phyloP scores from a whole-genome alignment of 2,113 vertebrate species.

The Zosterops japonicus region DNA sequence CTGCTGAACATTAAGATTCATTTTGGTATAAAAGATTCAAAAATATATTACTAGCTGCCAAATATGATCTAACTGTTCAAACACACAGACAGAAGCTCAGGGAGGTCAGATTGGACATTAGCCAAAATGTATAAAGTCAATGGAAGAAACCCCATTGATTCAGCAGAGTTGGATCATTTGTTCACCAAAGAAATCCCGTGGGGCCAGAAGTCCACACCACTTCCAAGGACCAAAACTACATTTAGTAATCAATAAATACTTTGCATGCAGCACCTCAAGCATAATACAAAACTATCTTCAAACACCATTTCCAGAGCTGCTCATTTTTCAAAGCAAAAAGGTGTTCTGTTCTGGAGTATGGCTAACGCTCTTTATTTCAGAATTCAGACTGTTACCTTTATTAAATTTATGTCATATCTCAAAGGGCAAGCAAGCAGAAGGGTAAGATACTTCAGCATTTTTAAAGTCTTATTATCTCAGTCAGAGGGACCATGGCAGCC shows the following conservation, averaged over 20 bases:
- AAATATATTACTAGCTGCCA: neutral
- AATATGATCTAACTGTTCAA: constrained; percentile 34
- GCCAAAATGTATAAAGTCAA: constrained; percentile 1
- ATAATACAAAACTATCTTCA: neutral
- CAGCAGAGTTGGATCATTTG: neutral
- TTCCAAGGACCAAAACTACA: neutral
- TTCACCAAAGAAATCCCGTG: neutral
- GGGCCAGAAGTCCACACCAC: neutral
- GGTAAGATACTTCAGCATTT: neutral
- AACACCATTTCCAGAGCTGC: neutral
- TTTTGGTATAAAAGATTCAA: neutral
- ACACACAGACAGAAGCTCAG: constrained; percentile 9
- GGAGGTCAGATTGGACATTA: neutral
- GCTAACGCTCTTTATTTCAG: neutral
- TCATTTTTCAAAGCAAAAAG: neutral
- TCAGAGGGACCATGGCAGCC: neutral
- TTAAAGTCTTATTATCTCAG: neutral
- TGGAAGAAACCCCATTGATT: neutral
- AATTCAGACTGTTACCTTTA: neutral
- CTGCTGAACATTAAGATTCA: neutral
- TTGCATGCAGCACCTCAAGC: neutral
- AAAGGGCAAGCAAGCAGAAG: neutral
- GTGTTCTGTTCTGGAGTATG: neutral
- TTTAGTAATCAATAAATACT: neutral
- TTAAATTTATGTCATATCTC: neutral